Conservation (phyloP, 2,113 vertebrate species). For the Lonchura striata region DNA sequence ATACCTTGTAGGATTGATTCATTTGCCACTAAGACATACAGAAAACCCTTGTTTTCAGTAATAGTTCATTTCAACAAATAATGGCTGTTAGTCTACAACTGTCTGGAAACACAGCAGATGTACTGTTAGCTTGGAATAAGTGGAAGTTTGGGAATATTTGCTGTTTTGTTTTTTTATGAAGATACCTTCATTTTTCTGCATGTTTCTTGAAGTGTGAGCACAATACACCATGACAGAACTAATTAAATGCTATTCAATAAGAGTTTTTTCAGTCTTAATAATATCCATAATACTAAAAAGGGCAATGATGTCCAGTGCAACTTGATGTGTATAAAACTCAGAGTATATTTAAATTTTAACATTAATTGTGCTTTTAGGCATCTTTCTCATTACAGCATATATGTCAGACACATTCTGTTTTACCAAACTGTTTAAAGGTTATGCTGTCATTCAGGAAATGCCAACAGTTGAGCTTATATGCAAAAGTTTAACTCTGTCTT, state of each 20-base stretch:
- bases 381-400: background rate
- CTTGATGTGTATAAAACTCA: background rate
- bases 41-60: background rate
- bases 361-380: conserved; percentile 3
- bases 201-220: background rate
- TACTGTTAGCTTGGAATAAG: background rate
- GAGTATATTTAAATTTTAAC: background rate
- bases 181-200: background rate
- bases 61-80: background rate
- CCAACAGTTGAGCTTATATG: background rate
- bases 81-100: background rate
- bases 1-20: background rate
- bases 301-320: background rate
- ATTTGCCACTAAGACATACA: background rate
- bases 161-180: background rate
- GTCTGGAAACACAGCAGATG: background rate
- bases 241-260: background rate
- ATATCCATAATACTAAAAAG: conserved; percentile 1
- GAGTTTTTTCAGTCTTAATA: background rate
- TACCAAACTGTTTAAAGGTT: conserved; percentile 33
- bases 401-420: conserved; percentile 13
- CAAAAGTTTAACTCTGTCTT: background rate
- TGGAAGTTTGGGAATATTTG: background rate
- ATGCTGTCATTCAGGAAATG: conserved; percentile 39
- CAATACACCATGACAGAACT: background rate